A percentile compares a stretch with the other conserved stretches of the same genome.
Evolutionary conservation across 1,140 invertebrate genomes (phyloP).

Genomic region (Heliconius hewitsoni): DNA sequence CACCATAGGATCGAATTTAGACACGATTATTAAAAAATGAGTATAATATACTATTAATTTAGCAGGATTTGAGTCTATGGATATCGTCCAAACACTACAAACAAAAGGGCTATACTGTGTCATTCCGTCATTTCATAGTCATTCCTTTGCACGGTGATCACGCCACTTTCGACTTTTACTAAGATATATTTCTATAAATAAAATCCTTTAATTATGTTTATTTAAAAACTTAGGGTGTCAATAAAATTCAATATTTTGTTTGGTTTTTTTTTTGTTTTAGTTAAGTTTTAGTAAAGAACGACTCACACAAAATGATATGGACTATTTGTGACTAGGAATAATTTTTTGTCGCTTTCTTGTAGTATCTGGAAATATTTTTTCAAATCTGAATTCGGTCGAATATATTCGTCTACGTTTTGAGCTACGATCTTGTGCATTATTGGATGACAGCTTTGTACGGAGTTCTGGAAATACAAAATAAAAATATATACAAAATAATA

Average conservation of each 20-base stretch:
- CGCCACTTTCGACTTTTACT: background rate
- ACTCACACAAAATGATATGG: constrained; percentile 98
- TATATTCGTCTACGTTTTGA: constrained; percentile 89
- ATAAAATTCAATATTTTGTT: background rate
- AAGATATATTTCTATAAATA: background rate
- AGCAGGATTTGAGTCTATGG: no score
- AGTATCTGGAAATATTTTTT: constrained; percentile 90
- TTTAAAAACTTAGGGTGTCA: no score
- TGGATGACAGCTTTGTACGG: constrained; percentile 94
- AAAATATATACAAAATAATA: no score
- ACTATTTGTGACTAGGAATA: constrained; percentile 98
- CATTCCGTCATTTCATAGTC: no score
- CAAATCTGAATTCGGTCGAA: constrained; percentile 89
- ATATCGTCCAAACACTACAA: no score
- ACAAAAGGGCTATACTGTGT: no score
- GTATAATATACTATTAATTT: no score
- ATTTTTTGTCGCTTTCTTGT: constrained; percentile 89
- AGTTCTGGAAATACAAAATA: constrained; percentile 85
- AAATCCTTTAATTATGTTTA: background rate
- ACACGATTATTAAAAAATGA: no score
- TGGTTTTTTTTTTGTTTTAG: no score
- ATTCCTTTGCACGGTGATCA: no score
- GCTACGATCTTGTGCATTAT: constrained; percentile 94
- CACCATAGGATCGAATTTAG: no score
- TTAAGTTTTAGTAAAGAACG: background rate